phyloP scores from a whole-genome alignment of 2,888 invertebrate species.

The Dolomedes plantarius region DNA sequence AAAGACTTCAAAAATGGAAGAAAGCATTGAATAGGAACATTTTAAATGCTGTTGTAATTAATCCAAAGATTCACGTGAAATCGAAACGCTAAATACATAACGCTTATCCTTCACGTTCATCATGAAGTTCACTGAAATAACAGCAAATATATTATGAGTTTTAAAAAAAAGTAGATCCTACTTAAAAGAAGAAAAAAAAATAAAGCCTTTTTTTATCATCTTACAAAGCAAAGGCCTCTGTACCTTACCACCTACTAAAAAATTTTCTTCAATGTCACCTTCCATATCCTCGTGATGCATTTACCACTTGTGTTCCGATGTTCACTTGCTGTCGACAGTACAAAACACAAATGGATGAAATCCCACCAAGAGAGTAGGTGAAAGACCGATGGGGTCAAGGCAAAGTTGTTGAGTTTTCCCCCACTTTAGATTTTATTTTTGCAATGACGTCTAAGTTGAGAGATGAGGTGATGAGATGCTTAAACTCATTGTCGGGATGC shows the following conservation, averaged over 20 bases:
- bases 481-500: background rate
- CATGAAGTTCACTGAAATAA: too few species aligned
- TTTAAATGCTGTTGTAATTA: too few species aligned
- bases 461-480: conserved; percentile 38
- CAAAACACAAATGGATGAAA: conserved; percentile 2
- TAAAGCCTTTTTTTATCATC: too few species aligned
- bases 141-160: too few species aligned
- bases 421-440: conserved; percentile 1
- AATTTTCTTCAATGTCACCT: conserved; percentile 46
- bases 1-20: too few species aligned
- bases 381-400: conserved; percentile 66
- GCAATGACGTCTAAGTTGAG: conserved; percentile 28
- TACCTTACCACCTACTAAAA: conserved; percentile 28
- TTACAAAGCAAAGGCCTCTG: too few species aligned
- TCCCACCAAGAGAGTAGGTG: conserved; percentile 51
- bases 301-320: background rate
- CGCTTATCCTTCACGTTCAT: too few species aligned
- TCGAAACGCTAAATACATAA: too few species aligned
- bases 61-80: too few species aligned
- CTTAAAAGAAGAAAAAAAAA: too few species aligned
- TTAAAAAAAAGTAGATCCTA: too few species aligned
- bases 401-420: background rate
- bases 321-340: background rate
- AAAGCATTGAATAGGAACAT: too few species aligned
- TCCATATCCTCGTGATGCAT: background rate